Evolutionary conservation across 2,888 invertebrate genomes (phyloP).

Genomic region (Drosophila ochracea): DNA sequence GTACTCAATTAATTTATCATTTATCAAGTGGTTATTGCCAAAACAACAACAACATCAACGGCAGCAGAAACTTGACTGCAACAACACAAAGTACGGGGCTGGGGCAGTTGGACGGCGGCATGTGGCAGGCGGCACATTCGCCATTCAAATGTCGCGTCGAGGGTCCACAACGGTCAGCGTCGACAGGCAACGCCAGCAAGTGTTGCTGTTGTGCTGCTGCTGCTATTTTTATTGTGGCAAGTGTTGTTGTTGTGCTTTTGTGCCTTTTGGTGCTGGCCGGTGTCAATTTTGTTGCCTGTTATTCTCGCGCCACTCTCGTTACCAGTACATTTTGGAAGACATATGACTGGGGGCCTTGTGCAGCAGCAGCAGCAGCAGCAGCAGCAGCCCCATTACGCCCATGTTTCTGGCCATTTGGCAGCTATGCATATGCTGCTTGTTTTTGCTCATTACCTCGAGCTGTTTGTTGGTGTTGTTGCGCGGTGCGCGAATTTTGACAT

Average conservation of each 20-base stretch:
- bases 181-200: constrained; percentile 51
- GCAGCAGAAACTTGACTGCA: constrained; percentile 15
- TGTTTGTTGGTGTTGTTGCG: constrained; percentile 23
- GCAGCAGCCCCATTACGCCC: constrained; percentile 38
- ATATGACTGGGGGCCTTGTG: neutral
- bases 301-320: constrained; percentile 56
- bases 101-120: constrained; percentile 36
- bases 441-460: constrained; percentile 54
- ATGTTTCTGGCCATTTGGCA: constrained; percentile 49
- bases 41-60: constrained; percentile 34
- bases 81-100: constrained; percentile 12
- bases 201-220: constrained; percentile 37
- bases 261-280: constrained; percentile 39
- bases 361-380: neutral
- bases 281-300: constrained; percentile 63
- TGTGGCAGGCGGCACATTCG: constrained; percentile 38
- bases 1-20: constrained; percentile 78
- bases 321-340: constrained; percentile 39
- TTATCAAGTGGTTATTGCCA: constrained; percentile 76
- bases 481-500: constrained; percentile 68
- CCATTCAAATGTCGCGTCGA: constrained; percentile 70
- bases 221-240: constrained; percentile 42
- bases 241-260: constrained; percentile 35
- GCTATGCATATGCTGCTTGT: constrained; percentile 41
- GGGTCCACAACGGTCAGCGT: constrained; percentile 59